phyloP scores from a whole-genome alignment of 2,888 invertebrate species.

The Dicranocentrus wangi region DNA sequence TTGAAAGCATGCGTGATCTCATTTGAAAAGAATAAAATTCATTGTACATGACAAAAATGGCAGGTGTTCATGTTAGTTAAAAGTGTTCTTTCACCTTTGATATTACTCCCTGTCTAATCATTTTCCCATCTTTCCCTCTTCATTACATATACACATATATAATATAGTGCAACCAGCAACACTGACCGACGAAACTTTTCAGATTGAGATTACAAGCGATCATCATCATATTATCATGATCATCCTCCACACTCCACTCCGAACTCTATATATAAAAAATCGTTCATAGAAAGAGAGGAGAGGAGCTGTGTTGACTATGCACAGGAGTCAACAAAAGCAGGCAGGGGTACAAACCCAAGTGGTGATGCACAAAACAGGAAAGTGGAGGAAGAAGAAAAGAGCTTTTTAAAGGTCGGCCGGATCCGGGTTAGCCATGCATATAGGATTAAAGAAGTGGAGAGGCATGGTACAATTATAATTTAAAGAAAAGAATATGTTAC shows the following conservation, averaged over 20 bases:
- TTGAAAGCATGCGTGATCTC: too few species aligned
- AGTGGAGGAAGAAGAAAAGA: slow-evolving; percentile 32
- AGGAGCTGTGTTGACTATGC: too few species aligned
- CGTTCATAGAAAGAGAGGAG: too few species aligned
- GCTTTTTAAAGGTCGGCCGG: slow-evolving; percentile 65
- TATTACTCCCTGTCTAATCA: neutral
- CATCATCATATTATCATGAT: too few species aligned
- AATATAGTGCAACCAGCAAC: too few species aligned
- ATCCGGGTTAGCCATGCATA: slow-evolving; percentile 68
- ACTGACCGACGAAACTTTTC: too few species aligned
- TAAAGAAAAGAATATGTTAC: slow-evolving; percentile 50
- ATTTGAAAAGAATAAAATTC: neutral
- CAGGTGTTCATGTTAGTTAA: neutral
- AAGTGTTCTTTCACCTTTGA: neutral
- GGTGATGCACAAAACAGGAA: neutral
- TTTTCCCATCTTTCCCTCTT: neutral
- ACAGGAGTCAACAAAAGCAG: too few species aligned
- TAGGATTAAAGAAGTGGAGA: slow-evolving; percentile 29
- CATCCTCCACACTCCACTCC: neutral
- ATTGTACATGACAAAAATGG: neutral
- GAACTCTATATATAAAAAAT: too few species aligned
- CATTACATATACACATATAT: too few species aligned
- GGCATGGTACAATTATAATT: slow-evolving; percentile 11
- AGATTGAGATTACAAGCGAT: too few species aligned
- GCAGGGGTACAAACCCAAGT: neutral